phyloP scores from a whole-genome alignment of 2,888 invertebrate species.

The Augochlorella aurata region DNA sequence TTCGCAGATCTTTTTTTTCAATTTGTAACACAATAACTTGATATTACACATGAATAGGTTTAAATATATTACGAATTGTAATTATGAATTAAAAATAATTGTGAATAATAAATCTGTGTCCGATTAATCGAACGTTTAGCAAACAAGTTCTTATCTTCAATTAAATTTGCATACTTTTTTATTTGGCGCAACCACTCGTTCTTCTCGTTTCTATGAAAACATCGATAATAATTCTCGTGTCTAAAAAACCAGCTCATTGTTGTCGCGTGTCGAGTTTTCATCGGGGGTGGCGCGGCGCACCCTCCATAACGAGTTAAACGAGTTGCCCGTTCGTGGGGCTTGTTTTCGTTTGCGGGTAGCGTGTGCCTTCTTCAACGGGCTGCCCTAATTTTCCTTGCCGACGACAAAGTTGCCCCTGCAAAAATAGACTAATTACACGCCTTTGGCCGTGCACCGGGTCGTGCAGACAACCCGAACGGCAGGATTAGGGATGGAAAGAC shows the following conservation, averaged over 20 bases:
- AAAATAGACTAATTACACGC: constrained; percentile 69
- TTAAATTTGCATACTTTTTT: too few relatives aligned
- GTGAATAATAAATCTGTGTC: too few relatives aligned
- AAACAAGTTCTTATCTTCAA: too few relatives aligned
- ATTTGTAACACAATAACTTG: too few relatives aligned
- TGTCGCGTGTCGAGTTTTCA: not conserved
- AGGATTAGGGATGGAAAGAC: constrained; percentile 45
- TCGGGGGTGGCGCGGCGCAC: not conserved
- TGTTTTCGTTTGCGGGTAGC: constrained; percentile 13
- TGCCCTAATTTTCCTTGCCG: constrained; percentile 37
- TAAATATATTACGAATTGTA: too few relatives aligned
- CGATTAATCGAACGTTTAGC: too few relatives aligned
- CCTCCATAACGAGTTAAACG: constrained; percentile 6
- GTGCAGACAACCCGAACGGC: constrained; percentile 33
- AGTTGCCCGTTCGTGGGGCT: constrained; percentile 9
- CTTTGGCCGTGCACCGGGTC: constrained; percentile 25
- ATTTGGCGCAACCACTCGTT: too few relatives aligned
- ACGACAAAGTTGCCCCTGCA: constrained; percentile 51
- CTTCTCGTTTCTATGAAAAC: too few relatives aligned
- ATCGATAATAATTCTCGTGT: not conserved
- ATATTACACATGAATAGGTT: too few relatives aligned
- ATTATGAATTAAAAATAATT: too few relatives aligned
- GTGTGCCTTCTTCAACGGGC: constrained; percentile 6
- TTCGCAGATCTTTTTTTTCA: too few relatives aligned
- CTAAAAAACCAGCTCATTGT: too few relatives aligned